Evolutionary conservation across 1,140 invertebrate genomes (phyloP).

Genomic region (Drosophila nannoptera): DNA sequence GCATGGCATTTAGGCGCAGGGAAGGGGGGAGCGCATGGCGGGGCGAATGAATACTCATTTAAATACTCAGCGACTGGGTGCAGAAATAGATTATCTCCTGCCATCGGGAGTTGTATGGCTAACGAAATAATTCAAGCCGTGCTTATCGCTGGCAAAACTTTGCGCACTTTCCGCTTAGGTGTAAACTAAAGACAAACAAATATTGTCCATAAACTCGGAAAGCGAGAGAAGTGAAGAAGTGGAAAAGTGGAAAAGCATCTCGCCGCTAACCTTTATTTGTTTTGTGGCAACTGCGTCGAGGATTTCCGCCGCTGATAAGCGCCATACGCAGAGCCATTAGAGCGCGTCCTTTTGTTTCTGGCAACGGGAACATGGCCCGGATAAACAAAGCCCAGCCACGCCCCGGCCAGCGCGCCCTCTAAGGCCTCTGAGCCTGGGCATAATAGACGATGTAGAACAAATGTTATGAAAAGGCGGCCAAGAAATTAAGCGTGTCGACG

Average conservation of each 20-base stretch:
- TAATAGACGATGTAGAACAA: conserved; percentile 68
- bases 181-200: conserved; percentile 42
- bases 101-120: conserved; percentile 13
- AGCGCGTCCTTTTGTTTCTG: conserved; percentile 59
- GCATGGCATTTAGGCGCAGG: conserved; percentile 24
- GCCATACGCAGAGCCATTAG: conserved; percentile 63
- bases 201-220: conserved; percentile 28
- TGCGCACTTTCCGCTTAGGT: conserved; percentile 30
- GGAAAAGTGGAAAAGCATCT: conserved; percentile 11
- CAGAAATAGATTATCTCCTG: too few species aligned
- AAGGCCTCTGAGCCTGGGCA: not conserved
- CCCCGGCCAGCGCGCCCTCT: not conserved
- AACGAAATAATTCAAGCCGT: conserved; percentile 66
- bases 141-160: conserved; percentile 67
- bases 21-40: not conserved
- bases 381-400: conserved; percentile 24
- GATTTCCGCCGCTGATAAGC: conserved; percentile 69
- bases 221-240: not conserved
- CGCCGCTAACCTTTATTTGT: conserved; percentile 68
- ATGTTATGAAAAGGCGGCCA: conserved; percentile 71
- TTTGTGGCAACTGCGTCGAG: conserved; percentile 58
- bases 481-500: conserved; percentile 75
- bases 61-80: not conserved
- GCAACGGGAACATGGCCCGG: not conserved
- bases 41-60: conserved; percentile 14